phyloP scores from a whole-genome alignment of 2,888 invertebrate genomes.

The Prenolepis imparis region DNA sequence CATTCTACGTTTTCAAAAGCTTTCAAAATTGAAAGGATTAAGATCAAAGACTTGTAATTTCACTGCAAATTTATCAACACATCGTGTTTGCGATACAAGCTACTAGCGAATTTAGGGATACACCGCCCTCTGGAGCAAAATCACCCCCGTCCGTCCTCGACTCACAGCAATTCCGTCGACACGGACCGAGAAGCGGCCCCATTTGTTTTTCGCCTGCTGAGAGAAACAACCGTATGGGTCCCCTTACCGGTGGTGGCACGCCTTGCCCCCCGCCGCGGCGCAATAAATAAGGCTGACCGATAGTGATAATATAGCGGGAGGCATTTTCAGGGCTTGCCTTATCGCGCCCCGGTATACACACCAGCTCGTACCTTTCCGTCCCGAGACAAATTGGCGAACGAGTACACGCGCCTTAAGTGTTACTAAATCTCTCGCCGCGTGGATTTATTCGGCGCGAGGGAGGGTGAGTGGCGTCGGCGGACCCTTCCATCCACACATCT shows the following conservation, averaged over 20 bases:
- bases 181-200: neutral
- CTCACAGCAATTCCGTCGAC: neutral
- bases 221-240: constrained; percentile 28
- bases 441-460: constrained; percentile 46
- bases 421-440: constrained; percentile 51
- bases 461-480: neutral
- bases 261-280: constrained; percentile 23
- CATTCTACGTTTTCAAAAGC: too few species aligned
- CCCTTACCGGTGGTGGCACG: constrained; percentile 20
- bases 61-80: neutral
- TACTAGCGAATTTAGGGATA: neutral
- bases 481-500: neutral
- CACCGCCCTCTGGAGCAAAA: neutral
- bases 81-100: constrained; percentile 2
- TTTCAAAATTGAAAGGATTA: neutral
- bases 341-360: constrained; percentile 35
- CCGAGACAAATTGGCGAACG: constrained; percentile 57
- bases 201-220: constrained; percentile 40
- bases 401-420: constrained; percentile 56
- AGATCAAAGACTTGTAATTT: neutral
- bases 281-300: constrained; percentile 58
- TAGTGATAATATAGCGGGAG: constrained; percentile 59
- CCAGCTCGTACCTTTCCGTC: constrained; percentile 33
- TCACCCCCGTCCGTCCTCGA: neutral
- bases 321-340: constrained; percentile 46